These are phyloP conservation scores for Carcharodon carcharias DNA, from an alignment of 2,797 vertebrate species.

Conservation along the genomic window DNA sequence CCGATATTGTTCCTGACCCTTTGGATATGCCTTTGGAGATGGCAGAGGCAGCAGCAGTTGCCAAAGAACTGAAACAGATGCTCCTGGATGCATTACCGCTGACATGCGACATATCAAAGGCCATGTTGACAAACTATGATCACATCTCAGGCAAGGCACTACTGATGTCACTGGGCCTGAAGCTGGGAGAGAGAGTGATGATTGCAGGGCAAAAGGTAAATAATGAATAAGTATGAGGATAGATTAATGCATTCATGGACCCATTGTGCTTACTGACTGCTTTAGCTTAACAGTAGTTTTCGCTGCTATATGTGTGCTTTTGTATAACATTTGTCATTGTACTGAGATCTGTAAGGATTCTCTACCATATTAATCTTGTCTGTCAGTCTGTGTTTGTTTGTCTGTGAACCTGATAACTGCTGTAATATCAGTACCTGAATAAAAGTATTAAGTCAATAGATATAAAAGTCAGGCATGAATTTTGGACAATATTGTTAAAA, in stretches of 20 bases:
- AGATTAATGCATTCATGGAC: background rate
- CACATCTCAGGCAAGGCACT: slow-evolving; percentile 61
- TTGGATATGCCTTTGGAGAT: slow-evolving; percentile 91
- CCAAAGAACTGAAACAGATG: slow-evolving; percentile 78
- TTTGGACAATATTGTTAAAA: slow-evolving; percentile 35
- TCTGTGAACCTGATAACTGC: background rate
- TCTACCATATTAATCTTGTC: background rate
- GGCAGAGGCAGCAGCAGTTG: slow-evolving; percentile 80
- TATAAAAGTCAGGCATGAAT: slow-evolving; percentile 15
- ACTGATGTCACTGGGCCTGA: slow-evolving; percentile 72
- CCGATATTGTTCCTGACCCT: slow-evolving; percentile 85
- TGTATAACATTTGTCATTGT: background rate
- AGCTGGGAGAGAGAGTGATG: slow-evolving; percentile 80
- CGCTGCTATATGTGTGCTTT: slow-evolving; percentile 10
- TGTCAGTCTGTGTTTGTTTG: slow-evolving; percentile 24
- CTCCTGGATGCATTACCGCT: slow-evolving; percentile 71
- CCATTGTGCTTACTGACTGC: background rate
- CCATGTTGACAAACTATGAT: slow-evolving; percentile 53
- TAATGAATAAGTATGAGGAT: slow-evolving; percentile 26
- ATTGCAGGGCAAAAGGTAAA: slow-evolving; percentile 94
- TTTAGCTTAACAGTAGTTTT: background rate
- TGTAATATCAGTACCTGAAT: slow-evolving; percentile 25
- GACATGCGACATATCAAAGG: slow-evolving; percentile 57
- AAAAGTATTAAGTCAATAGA: slow-evolving; percentile 9
- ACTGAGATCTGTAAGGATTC: background rate